Evolutionary conservation across 2,888 invertebrate species (phyloP), one percentile per base, ranked within the genome.

Genomic region (Acleris holmiana): DNA sequence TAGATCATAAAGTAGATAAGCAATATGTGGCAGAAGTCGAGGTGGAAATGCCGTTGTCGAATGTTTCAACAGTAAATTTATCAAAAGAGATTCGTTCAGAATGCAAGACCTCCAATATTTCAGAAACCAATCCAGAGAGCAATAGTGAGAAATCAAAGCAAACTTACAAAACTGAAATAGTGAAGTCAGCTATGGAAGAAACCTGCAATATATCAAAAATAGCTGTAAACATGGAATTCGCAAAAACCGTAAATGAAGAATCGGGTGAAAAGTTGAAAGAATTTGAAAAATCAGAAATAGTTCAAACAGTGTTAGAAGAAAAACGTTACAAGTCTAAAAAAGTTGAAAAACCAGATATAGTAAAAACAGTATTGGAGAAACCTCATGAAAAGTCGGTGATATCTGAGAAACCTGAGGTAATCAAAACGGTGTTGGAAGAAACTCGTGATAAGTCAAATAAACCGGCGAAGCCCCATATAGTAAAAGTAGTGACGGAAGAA

Each of bases 401-500:
- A 41, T 3, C 23, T 3, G 54, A 61, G 40, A 55, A 55, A 25
- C 13, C 40, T 18, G 56, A 57, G 29, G 17, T 29, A 35, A 46
- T 35, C 0, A 57, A 47, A n/a, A 13, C 76, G 1, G 50, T 67
- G 8, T 76, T 74, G 61, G 76, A 75, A 70, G 76, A 79, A 49
- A 44, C 54, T 5, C 66, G 40, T 67, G 48, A 68, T 3, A 78
- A 73, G 49, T 49, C 60, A 46, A 51, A 69, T 58, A 72, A 75
- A 62, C 70, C 66, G 63, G 56, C 68, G n/a, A 72, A 74, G 7
- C 73, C 73, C 51, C 76, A 78, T 18, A 54, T 21, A 44, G 77
- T 86, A 5, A 89, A 85, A 79, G 84, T 84, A 15, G 90, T 89
- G 69, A 10, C 10, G 10, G 61, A 61, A 58, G 57, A 29, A 10